phyloP scores from a whole-genome alignment of 2,888 invertebrate species.

The Chironomus tentans region DNA sequence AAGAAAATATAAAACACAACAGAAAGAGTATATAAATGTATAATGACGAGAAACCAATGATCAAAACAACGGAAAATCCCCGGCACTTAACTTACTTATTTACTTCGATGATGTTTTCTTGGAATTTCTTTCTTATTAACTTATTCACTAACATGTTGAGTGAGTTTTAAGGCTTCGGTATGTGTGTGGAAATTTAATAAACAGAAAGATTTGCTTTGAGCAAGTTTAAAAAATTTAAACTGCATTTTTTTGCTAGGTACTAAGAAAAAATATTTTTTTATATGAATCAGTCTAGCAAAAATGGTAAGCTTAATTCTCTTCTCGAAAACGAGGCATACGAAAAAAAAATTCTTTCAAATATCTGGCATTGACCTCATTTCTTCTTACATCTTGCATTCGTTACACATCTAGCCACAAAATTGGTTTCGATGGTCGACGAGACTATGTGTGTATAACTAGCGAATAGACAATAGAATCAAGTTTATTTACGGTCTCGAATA shows the following conservation, averaged over 20 bases:
- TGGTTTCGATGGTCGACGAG: not conserved
- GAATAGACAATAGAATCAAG: not conserved
- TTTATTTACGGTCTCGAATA: too few species aligned
- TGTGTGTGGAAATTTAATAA: too few species aligned
- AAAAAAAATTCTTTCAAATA: not conserved
- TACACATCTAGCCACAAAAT: not conserved
- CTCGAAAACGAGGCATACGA: too few species aligned
- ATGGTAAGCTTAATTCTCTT: too few species aligned
- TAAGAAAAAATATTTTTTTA: too few species aligned
- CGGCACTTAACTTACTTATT: not conserved
- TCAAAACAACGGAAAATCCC: not conserved
- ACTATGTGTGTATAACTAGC: not conserved
- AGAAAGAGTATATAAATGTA: not conserved
- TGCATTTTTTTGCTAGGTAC: too few species aligned
- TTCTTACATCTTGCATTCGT: not conserved
- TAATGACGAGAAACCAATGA: not conserved
- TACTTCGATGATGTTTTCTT: not conserved
- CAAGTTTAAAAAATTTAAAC: too few species aligned
- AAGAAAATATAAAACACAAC: not conserved
- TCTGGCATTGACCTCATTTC: not conserved
- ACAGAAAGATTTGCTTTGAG: too few species aligned
- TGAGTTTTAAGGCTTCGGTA: too few species aligned
- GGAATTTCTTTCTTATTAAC: not conserved
- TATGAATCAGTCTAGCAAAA: too few species aligned
- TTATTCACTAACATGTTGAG: too few species aligned